phyloP scores from a whole-genome alignment of 2,797 vertebrate species.

The Sitta carolinensis region DNA sequence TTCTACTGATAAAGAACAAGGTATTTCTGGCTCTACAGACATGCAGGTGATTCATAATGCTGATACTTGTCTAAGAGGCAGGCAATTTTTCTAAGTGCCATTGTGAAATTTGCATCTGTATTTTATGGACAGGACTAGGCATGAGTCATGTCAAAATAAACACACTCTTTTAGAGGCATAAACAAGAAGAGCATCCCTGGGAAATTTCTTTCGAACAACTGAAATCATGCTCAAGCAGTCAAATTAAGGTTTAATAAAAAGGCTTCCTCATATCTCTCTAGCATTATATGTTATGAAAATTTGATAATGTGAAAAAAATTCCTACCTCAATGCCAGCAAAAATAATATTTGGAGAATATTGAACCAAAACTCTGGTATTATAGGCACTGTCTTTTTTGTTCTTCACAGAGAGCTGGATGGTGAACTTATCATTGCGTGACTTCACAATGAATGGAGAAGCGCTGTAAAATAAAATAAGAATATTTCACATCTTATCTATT shows the following conservation, averaged over 20 bases:
- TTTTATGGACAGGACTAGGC: not conserved
- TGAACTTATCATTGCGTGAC: slow-evolving; percentile 83
- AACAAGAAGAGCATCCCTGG: not conserved
- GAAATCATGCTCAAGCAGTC: not conserved
- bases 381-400: slow-evolving; percentile 93
- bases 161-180: not conserved
- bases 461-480: slow-evolving; percentile 53
- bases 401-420: slow-evolving; percentile 78
- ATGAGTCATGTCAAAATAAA: not conserved
- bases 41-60: not conserved
- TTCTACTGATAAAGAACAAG: not conserved
- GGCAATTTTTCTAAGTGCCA: not conserved
- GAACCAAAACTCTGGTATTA: slow-evolving; percentile 87
- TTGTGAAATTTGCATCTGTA: not conserved
- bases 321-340: slow-evolving; percentile 91
- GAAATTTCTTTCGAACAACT: not conserved
- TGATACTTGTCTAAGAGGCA: not conserved
- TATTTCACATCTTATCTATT: not conserved
- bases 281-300: not conserved
- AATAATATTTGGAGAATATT: slow-evolving; percentile 90
- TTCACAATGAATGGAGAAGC: slow-evolving; percentile 79
- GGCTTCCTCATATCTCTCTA: not conserved
- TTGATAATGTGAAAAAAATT: not conserved
- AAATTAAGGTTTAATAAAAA: not conserved
- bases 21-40: not conserved